Conservation (phyloP, 2,113 vertebrate genomes). For the Halcyon senegalensis region DNA sequence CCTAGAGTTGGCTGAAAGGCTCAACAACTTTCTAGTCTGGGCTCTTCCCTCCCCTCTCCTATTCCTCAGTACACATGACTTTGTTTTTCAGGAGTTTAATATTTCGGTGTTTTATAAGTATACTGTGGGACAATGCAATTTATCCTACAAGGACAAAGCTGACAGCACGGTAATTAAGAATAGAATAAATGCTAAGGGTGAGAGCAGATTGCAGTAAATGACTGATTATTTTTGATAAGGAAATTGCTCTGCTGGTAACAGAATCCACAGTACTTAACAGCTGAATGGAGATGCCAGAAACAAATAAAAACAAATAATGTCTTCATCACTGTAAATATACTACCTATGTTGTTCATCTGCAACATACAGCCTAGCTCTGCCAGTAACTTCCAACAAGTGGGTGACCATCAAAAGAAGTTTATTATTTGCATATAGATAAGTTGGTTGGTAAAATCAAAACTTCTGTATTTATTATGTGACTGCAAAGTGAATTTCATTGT, state of each 20-base stretch:
- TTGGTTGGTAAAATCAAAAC: background rate
- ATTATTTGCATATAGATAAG: background rate
- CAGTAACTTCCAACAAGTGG: background rate
- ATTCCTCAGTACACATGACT: background rate
- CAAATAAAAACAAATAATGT: constrained; percentile 1
- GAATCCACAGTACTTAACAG: background rate
- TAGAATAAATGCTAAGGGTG: constrained; percentile 27
- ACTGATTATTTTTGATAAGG: constrained; percentile 33
- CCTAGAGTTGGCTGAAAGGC: background rate
- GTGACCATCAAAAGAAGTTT: background rate
- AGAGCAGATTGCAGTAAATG: constrained; percentile 35
- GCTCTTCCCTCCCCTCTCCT: background rate
- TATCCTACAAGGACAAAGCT: background rate
- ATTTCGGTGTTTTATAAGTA: background rate
- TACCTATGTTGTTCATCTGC: background rate
- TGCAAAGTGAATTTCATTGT: background rate
- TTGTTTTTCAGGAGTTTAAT: background rate
- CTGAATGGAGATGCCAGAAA: background rate
- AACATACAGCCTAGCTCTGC: background rate
- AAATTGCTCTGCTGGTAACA: background rate
- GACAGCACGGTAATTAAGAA: constrained; percentile 53
- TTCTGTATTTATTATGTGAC: background rate
- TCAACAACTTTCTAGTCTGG: background rate
- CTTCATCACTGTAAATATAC: background rate
- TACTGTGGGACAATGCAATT: background rate